Percentiles rank a stretch among this genome's conserved stretches.
These are phyloP conservation scores for Labeo catla DNA, from an alignment of 2,113 vertebrate genomes.

Conservation along the genomic window DNA sequence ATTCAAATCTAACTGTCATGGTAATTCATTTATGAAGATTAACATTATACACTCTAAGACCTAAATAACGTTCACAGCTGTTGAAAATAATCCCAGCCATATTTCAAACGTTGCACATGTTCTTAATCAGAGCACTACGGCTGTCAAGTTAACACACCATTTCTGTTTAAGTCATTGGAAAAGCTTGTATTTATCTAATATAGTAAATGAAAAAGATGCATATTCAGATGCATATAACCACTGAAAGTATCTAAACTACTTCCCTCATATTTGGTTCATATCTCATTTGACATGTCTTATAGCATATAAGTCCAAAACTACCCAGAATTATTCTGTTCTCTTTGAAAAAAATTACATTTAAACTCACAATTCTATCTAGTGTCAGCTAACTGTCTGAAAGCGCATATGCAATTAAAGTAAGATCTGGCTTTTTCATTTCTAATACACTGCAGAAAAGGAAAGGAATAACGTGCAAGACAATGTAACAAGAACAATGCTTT, in stretches of 20 bases:
- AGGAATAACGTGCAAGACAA: neutral
- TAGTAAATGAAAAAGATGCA: neutral
- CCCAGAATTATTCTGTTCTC: neutral
- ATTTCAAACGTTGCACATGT: conserved; percentile 22
- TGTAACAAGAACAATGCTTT: neutral
- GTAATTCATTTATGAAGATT: conserved; percentile 8
- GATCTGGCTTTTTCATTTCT: neutral
- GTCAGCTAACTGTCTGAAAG: neutral
- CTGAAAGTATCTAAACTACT: neutral
- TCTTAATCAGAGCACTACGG: conserved; percentile 8
- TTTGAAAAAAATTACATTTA: neutral
- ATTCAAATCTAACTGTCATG: neutral
- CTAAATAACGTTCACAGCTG: conserved; percentile 25
- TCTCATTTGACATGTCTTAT: neutral
- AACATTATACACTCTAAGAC: neutral
- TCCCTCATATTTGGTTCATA: neutral
- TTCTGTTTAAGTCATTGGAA: neutral
- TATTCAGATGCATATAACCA: neutral
- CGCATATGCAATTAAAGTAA: neutral
- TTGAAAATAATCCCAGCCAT: conserved; percentile 11
- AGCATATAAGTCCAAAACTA: neutral
- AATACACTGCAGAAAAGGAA: neutral
- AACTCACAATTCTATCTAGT: neutral
- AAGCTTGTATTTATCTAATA: neutral
- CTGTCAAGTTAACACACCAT: neutral